phyloP scores from a whole-genome alignment of 2,113 vertebrate genomes.

The Petaurus breviceps region DNA sequence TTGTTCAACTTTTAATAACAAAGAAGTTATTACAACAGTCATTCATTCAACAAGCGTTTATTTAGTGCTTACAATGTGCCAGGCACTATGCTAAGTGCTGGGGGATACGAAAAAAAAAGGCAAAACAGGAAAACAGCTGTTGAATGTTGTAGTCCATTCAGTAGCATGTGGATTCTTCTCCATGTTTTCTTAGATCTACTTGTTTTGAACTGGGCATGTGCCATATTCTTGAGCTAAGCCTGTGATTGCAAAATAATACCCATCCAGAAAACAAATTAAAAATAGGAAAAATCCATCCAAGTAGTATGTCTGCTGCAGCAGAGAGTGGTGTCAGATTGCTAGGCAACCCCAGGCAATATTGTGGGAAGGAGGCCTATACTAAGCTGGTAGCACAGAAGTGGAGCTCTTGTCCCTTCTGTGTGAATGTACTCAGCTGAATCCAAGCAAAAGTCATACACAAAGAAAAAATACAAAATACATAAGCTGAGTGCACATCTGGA shows the following conservation, averaged over 20 bases:
- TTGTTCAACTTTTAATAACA: neutral
- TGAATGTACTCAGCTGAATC: constrained; percentile 31
- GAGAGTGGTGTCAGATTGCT: constrained; percentile 73
- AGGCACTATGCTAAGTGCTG: neutral
- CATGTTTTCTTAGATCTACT: neutral
- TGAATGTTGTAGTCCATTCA: fast-evolving
- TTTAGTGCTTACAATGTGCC: neutral
- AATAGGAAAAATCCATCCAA: constrained; percentile 59
- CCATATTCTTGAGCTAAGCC: constrained; percentile 33
- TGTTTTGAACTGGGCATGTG: neutral
- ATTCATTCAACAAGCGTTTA: neutral
- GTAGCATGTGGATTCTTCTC: neutral
- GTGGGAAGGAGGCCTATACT: constrained; percentile 55
- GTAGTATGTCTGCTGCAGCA: constrained; percentile 57
- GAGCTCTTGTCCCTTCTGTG: constrained; percentile 38
- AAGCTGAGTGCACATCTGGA: neutral
- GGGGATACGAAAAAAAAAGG: neutral
- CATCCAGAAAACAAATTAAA: constrained; percentile 40
- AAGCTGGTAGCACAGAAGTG: constrained; percentile 13
- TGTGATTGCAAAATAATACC: constrained; percentile 26
- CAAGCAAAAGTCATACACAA: constrained; percentile 19
- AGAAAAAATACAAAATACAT: neutral
- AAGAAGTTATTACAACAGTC: neutral
- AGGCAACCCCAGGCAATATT: constrained; percentile 75
- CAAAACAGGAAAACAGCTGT: neutral